A percentile compares a stretch with the other conserved stretches of the same genome.
phyloP scores from a whole-genome alignment of 2,888 invertebrate genomes.

The Zhuqinia jingwanae region DNA sequence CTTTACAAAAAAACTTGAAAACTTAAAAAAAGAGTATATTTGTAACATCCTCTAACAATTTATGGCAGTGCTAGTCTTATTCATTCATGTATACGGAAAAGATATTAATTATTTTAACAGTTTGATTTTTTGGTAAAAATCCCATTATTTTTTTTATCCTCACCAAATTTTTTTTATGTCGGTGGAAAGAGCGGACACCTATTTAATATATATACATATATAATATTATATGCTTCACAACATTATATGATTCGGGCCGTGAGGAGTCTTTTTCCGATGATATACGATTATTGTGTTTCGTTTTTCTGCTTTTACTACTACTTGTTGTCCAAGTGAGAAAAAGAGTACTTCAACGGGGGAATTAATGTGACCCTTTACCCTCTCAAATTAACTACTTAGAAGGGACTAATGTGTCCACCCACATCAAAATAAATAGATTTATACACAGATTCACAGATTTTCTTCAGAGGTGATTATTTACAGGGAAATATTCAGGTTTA shows the following conservation, averaged over 20 bases:
- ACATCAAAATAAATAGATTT: slow-evolving; percentile 78
- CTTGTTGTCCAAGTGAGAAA: slow-evolving; percentile 28
- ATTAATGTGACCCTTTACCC: slow-evolving; percentile 63
- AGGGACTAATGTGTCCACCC: slow-evolving; percentile 75
- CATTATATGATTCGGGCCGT: no score
- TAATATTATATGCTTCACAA: no score
- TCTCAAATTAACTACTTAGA: slow-evolving; percentile 50
- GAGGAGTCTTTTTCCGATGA: no score
- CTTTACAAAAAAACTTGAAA: no score
- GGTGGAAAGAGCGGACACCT: no score
- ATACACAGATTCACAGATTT: slow-evolving; percentile 32
- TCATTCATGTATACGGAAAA: slow-evolving; percentile 7
- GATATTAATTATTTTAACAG: slow-evolving; percentile 66
- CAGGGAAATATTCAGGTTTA: no score
- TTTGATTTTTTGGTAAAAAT: slow-evolving; percentile 63
- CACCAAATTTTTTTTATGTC: not conserved
- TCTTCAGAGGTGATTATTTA: not conserved
- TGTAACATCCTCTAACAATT: not conserved
- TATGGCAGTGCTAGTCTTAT: slow-evolving; percentile 10
- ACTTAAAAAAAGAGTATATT: not conserved
- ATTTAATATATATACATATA: no score
- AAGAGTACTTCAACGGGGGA: slow-evolving; percentile 35
- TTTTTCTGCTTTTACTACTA: not conserved
- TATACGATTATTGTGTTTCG: slow-evolving; percentile 19
- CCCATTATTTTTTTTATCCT: slow-evolving; percentile 62